These are phyloP conservation scores for Epinotia brunnichana DNA, from an alignment of 2,888 invertebrate species.

Conservation along the genomic window DNA sequence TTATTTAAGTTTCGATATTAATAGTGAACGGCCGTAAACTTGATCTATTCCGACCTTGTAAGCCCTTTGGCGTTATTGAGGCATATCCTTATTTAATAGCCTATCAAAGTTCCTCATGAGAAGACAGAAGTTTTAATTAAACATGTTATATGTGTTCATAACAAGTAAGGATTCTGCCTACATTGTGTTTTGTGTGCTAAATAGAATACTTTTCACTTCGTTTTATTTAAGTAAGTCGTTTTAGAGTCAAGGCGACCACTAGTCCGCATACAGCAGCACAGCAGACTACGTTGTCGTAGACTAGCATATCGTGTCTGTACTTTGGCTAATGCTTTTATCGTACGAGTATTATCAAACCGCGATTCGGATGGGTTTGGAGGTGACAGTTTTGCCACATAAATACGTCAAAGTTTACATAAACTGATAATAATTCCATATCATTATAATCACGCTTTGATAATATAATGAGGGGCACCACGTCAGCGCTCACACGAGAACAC, in stretches of 20 bases:
- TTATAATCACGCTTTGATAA: too few species aligned
- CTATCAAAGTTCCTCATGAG: slow-evolving; percentile 3
- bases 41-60: background rate
- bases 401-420: too few species aligned
- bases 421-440: too few species aligned
- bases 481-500: slow-evolving; percentile 46
- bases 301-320: slow-evolving; percentile 49
- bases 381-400: too few species aligned
- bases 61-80: slow-evolving; percentile 14
- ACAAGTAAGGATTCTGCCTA: background rate
- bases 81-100: slow-evolving; percentile 19
- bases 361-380: too few species aligned
- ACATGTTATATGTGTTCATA: background rate
- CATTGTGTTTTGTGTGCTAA: background rate
- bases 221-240: too few species aligned
- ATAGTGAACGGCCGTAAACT: slow-evolving; percentile 7
- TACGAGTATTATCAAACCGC: background rate
- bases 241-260: too few species aligned
- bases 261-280: too few species aligned
- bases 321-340: slow-evolving; percentile 60
- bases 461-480: slow-evolving; percentile 50
- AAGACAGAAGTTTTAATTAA: slow-evolving; percentile 7
- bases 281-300: too few species aligned
- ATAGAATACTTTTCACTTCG: too few species aligned
- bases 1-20: background rate